A percentile compares a stretch with the other conserved stretches of the same genome.
Conservation (phyloP, 2,888 invertebrate genomes). For the Coelopa pilipes region DNA sequence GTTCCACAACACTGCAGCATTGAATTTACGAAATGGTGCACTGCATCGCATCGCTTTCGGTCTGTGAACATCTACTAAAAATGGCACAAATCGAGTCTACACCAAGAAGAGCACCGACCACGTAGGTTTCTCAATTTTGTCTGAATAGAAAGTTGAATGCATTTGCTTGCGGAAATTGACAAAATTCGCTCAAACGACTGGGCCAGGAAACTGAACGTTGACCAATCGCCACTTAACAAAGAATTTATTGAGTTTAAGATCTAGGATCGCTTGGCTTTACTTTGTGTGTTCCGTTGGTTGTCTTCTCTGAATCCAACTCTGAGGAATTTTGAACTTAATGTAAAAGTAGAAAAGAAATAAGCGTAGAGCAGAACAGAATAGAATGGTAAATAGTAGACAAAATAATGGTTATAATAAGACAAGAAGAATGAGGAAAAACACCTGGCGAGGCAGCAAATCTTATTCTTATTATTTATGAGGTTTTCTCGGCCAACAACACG, state of each 20-base stretch:
- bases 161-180: slow-evolving; percentile 21
- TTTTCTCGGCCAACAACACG: slow-evolving; percentile 13
- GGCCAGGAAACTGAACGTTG: neutral
- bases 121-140: neutral
- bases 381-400: slow-evolving; percentile 18
- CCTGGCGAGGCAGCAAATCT: slow-evolving; percentile 25
- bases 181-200: slow-evolving; percentile 7
- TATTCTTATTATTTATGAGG: slow-evolving; percentile 27
- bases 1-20: slow-evolving; percentile 36
- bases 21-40: slow-evolving; percentile 27
- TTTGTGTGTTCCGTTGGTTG: neutral
- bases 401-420: slow-evolving; percentile 28
- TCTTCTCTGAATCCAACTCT: neutral
- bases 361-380: neutral
- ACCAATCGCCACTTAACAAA: neutral
- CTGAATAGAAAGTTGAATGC: slow-evolving; percentile 34
- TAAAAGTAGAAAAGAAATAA: slow-evolving; percentile 21
- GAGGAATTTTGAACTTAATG: slow-evolving; percentile 15
- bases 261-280: neutral
- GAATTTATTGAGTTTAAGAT: too few species aligned
- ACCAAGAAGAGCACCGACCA: too few species aligned
- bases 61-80: neutral
- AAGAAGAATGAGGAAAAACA: slow-evolving; percentile 16
- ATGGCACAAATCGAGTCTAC: too few species aligned
- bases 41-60: neutral